Percentiles rank a stretch among this genome's conserved stretches.
Conservation (phyloP, 2,797 vertebrate genomes). For the Rhodeus uyekii region DNA sequence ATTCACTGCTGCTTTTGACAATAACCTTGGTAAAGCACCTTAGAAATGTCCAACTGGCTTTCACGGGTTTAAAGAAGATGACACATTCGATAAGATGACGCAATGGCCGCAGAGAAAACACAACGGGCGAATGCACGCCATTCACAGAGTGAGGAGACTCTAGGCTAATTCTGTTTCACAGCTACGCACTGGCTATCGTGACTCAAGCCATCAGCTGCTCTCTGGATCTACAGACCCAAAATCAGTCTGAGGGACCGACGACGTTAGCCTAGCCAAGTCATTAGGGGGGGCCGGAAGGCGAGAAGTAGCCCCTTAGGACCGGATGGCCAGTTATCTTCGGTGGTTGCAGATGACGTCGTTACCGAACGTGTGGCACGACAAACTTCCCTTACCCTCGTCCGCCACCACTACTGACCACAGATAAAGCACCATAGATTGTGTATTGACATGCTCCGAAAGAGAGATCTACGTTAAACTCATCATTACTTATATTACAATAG, state of each 20-base stretch:
- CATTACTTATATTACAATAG: slow-evolving; percentile 76
- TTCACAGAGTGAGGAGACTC: slow-evolving; percentile 65
- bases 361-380: neutral
- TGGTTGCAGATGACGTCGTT: neutral
- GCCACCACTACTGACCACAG: slow-evolving; percentile 62
- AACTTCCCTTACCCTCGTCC: slow-evolving; percentile 22
- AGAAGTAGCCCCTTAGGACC: slow-evolving; percentile 6
- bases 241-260: neutral
- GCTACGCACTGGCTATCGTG: slow-evolving; percentile 53
- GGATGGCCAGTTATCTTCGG: neutral
- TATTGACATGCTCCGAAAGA: slow-evolving; percentile 58
- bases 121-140: slow-evolving; percentile 23
- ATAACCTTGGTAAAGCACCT: slow-evolving; percentile 75
- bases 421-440: slow-evolving; percentile 59
- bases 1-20: slow-evolving; percentile 64
- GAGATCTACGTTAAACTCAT: slow-evolving; percentile 70
- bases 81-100: slow-evolving; percentile 34
- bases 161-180: slow-evolving; percentile 53
- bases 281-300: neutral
- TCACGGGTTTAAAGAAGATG: slow-evolving; percentile 43
- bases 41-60: slow-evolving; percentile 51
- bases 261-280: slow-evolving; percentile 2
- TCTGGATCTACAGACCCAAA: slow-evolving; percentile 3
- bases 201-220: slow-evolving; percentile 25
- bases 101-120: neutral